Base-by-base conservation (phyloP, 1,140 invertebrate genomes). In the Caenorhabditis tropicalis region DNA sequence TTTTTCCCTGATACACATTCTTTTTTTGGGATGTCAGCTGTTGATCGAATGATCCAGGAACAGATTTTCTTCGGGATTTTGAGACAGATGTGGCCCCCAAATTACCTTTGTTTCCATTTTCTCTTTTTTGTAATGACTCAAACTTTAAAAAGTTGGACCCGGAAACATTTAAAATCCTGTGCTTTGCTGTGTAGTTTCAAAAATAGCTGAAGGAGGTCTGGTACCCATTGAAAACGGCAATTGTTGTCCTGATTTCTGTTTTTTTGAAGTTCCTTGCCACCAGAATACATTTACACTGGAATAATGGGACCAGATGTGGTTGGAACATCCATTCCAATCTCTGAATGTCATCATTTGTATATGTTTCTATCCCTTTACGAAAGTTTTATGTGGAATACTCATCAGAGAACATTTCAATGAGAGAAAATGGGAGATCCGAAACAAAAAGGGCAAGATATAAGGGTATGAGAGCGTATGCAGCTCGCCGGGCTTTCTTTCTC, bases 331-430 rank as follows among this genome's bases (percentile, higher is more conserved):
- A 74, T 74, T 74, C 65, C 9, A 15, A 43, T 74, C n/a, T 31
- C n/a, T 10, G 65, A 74, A 74, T 74, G 65, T 74, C 65, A 74
- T 74, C 65, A 74, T 74, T 46, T 33, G 58, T 33, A 65, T 65
- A 65, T 33, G 9, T 29, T 24, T 29, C 53, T 7, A 33, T 12
- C 24, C 36, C 19, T 43, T 36, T 74, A n/a, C 36, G 36, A 43
- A 65, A 74, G 24, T n/a, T 56, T 56, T 56, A 9, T 56, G 15
- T 27, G 21, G 9, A 10, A 12, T 12, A 6, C 36, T 74, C 31
- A 65, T 19, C 65, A 74, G 65, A 74, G 29, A 39, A 21, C 2
- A 65, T 65, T 33, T 12, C 39, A 12, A 12, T 65, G 58, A 65
- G 24, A 65, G 24, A 65, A 58, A 53, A 53, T n/a, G 43, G 43